Conservation (phyloP, 1,140 invertebrate genomes). For the Rhyzopertha dominica region DNA sequence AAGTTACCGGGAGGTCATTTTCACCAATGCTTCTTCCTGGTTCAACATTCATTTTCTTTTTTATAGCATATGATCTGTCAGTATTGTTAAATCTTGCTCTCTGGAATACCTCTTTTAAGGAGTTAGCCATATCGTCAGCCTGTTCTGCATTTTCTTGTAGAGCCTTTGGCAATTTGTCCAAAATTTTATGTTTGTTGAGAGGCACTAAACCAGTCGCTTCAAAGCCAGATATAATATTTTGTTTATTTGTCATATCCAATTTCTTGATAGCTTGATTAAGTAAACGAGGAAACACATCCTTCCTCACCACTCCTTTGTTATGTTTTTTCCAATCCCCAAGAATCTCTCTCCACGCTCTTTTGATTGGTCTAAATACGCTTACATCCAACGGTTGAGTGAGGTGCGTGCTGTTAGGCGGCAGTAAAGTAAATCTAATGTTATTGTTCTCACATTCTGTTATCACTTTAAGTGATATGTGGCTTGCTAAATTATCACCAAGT, state of each 20-base stretch:
- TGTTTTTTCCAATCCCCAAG: slow-evolving; percentile 34
- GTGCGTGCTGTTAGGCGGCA: slow-evolving; percentile 44
- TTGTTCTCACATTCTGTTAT: slow-evolving; percentile 27
- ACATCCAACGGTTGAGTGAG: slow-evolving; percentile 43
- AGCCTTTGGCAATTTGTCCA: slow-evolving; percentile 12
- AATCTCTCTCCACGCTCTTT: slow-evolving; percentile 38
- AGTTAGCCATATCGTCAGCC: neutral
- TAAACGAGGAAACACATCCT: slow-evolving; percentile 12
- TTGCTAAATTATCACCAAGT: slow-evolving; percentile 18
- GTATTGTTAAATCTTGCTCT: slow-evolving; percentile 10
- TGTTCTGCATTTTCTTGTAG: slow-evolving; percentile 4
- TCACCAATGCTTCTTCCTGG: no score
- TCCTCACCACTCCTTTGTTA: slow-evolving; percentile 16
- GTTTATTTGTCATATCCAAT: slow-evolving; percentile 1
- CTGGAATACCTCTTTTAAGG: slow-evolving; percentile 11
- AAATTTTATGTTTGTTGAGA: slow-evolving; percentile 5
- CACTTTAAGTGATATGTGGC: slow-evolving; percentile 13
- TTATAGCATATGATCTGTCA: no score
- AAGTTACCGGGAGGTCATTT: no score
- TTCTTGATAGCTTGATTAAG: slow-evolving; percentile 9
- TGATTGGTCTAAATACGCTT: slow-evolving; percentile 41
- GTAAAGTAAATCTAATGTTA: slow-evolving; percentile 39
- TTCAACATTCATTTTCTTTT: no score
- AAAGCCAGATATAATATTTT: slow-evolving; percentile 14
- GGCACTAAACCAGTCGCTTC: slow-evolving; percentile 13